phyloP scores from a whole-genome alignment of 2,113 vertebrate species.

The Podocnemis expansa region DNA sequence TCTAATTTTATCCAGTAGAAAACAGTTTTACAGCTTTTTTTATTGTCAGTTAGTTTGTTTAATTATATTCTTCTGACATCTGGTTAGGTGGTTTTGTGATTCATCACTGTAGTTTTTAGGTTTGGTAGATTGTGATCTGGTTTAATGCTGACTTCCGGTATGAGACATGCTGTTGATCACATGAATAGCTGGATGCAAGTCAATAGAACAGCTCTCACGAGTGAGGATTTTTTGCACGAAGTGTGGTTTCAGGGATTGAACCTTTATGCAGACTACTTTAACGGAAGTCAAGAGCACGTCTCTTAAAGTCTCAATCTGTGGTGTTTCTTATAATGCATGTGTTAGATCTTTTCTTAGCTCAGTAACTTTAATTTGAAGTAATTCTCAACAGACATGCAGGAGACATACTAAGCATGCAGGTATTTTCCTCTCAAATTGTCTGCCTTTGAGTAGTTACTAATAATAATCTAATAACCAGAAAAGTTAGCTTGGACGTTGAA shows the following conservation, averaged over 20 bases:
- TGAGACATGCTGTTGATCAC: not conserved
- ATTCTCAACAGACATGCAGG: not conserved
- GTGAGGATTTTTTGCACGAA: not conserved
- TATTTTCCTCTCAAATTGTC: not conserved
- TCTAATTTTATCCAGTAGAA: not conserved
- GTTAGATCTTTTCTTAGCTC: not conserved
- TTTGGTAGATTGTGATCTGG: not conserved
- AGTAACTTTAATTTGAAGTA: not conserved
- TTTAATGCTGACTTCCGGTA: not conserved
- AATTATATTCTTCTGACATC: not conserved
- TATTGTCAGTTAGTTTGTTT: not conserved
- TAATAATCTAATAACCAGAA: constrained; percentile 1
- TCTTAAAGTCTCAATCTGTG: not conserved
- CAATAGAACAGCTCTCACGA: not conserved
- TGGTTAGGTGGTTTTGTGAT: not conserved
- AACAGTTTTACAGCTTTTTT: not conserved
- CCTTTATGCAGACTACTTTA: not conserved
- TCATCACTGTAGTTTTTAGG: not conserved
- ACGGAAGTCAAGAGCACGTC: not conserved
- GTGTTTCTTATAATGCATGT: not conserved
- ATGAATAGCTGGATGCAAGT: not conserved
- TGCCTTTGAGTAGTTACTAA: not conserved
- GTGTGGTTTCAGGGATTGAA: not conserved
- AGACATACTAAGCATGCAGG: not conserved
- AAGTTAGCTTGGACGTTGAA: constrained; percentile 31